phyloP scores from a whole-genome alignment of 2,113 vertebrate genomes.

The Lethenteron camtschaticum region DNA sequence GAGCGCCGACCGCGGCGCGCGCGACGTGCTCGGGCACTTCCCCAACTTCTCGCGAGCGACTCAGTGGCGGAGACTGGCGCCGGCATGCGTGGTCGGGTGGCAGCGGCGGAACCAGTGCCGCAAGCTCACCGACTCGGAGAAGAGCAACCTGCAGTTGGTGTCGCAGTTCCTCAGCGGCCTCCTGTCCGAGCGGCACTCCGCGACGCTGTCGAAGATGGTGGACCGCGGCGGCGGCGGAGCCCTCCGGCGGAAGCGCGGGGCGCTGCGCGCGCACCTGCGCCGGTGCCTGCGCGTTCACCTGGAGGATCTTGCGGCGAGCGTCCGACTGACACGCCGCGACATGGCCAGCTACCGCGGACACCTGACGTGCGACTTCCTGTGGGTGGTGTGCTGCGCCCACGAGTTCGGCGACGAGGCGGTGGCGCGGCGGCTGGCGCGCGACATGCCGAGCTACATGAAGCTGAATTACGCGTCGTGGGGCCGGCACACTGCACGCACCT shows the following conservation, averaged over 20 bases:
- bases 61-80: too few species aligned
- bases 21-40: neutral
- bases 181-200: neutral
- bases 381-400: neutral
- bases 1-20: neutral
- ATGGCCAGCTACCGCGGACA: neutral
- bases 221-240: neutral
- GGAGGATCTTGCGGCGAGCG: neutral
- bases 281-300: neutral
- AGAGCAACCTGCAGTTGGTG: constrained; percentile 2
- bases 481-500: neutral
- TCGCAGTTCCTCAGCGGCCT: constrained; percentile 3
- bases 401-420: neutral
- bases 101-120: too few species aligned
- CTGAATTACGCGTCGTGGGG: neutral
- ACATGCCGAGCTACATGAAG: neutral
- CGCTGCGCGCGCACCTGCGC: neutral
- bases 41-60: neutral
- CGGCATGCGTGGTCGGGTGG: too few species aligned
- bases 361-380: neutral
- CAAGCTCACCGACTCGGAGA: neutral
- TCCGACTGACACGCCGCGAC: neutral
- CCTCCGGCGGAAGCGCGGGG: neutral
- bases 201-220: neutral
- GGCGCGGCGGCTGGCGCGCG: neutral